Evolutionary conservation across 2,888 invertebrate species (phyloP).

Genomic region (Diplazon laetatorius): DNA sequence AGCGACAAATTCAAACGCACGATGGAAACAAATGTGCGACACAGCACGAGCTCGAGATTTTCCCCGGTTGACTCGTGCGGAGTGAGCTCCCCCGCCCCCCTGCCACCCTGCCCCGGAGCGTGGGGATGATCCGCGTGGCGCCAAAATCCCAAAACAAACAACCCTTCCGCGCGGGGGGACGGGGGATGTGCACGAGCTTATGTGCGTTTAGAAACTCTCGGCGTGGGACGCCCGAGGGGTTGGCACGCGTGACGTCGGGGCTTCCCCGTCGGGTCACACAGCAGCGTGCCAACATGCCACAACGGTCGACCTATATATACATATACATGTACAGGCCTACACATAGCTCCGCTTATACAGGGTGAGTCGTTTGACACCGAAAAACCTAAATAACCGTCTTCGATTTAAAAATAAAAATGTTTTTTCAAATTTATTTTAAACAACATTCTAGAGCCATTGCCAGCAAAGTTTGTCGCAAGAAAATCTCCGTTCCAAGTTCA

Average conservation of each 20-base stretch:
- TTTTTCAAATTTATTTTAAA: too few species aligned
- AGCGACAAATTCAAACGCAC: not conserved
- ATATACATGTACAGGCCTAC: too few species aligned
- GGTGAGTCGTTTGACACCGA: too few species aligned
- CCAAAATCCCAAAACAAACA: conserved; percentile 47
- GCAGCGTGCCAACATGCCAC: not conserved
- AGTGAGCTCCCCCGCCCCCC: not conserved
- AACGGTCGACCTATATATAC: too few species aligned
- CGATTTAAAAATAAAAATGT: too few species aligned
- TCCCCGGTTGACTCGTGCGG: not conserved
- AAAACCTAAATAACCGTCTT: too few species aligned
- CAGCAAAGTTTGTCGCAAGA: too few species aligned
- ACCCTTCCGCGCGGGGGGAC: too few species aligned
- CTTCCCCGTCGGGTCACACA: not conserved
- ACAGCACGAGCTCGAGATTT: not conserved
- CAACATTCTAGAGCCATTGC: too few species aligned
- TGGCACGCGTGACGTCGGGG: conserved; percentile 20
- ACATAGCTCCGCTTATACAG: too few species aligned
- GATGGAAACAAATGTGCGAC: not conserved
- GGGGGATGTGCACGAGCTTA: conserved; percentile 48
- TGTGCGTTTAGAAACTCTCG: not conserved
- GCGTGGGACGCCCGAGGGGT: conserved; percentile 6
- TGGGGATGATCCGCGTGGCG: conserved; percentile 39
- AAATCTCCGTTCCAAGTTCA: too few species aligned
- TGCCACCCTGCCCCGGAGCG: too few species aligned